phyloP scores from a whole-genome alignment of 2,113 vertebrate species.

The Cervus canadensis region DNA sequence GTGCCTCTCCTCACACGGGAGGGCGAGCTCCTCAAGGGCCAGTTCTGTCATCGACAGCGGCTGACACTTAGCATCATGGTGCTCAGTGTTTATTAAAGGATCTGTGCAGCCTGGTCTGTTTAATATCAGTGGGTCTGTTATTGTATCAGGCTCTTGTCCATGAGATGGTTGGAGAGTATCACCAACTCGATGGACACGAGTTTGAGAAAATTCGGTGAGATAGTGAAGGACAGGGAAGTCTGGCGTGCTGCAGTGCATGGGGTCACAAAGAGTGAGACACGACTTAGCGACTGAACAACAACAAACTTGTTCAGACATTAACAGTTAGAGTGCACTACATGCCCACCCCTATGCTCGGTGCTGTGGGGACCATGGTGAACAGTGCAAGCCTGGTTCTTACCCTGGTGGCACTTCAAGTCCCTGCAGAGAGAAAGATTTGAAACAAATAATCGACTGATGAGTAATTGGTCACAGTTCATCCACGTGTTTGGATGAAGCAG shows the following conservation, averaged over 20 bases:
- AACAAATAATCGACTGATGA: background rate
- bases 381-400: background rate
- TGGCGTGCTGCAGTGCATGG: background rate
- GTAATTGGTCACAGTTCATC: background rate
- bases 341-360: background rate
- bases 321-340: background rate
- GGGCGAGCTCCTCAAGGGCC: background rate
- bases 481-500: background rate
- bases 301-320: background rate
- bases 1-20: background rate
- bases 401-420: background rate
- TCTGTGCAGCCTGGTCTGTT: background rate
- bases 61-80: background rate
- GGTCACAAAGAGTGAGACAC: background rate
- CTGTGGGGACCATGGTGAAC: background rate
- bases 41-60: background rate
- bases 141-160: background rate
- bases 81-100: background rate
- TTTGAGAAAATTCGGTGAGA: background rate
- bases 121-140: background rate
- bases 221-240: background rate
- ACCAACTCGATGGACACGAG: background rate
- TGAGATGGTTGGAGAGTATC: background rate
- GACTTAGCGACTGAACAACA: background rate
- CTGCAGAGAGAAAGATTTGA: background rate